phyloP scores from a whole-genome alignment of 1,140 invertebrate genomes.

The Drosophila bocqueti region DNA sequence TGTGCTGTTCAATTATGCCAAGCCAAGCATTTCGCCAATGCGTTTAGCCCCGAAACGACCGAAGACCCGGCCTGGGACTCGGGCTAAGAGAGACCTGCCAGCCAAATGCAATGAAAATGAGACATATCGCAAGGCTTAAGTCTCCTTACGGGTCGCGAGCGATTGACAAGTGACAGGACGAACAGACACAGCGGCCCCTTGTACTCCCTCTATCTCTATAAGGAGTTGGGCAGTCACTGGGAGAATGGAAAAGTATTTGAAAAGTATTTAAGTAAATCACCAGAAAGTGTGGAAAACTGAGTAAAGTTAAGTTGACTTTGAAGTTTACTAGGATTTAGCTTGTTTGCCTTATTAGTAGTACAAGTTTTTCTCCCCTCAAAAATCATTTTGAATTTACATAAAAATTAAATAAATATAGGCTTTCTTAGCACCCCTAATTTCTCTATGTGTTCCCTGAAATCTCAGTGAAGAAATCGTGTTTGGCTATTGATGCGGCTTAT shows the following conservation, averaged over 20 bases:
- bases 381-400: too few species aligned
- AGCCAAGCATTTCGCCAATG: conserved; percentile 60
- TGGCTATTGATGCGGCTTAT: conserved; percentile 83
- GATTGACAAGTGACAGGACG: conserved; percentile 81
- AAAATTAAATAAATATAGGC: too few species aligned
- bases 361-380: background rate
- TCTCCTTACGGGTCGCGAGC: conserved; percentile 42
- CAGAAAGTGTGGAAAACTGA: background rate
- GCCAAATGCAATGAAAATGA: conserved; percentile 79
- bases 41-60: conserved; percentile 49
- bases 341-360: too few species aligned
- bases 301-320: too few species aligned
- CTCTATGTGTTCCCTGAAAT: conserved; percentile 52
- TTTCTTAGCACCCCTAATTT: background rate
- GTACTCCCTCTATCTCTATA: conserved; percentile 35
- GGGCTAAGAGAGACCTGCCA: conserved; percentile 52
- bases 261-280: background rate
- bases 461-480: conserved; percentile 72
- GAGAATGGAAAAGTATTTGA: background rate
- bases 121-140: conserved; percentile 77
- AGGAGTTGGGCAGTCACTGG: conserved; percentile 32
- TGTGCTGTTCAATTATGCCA: conserved; percentile 60
- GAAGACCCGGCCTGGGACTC: background rate
- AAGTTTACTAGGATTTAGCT: background rate
- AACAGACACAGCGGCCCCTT: conserved; percentile 24